Conservation (phyloP, 2,888 invertebrate genomes). For the Dynastes hyllus region DNA sequence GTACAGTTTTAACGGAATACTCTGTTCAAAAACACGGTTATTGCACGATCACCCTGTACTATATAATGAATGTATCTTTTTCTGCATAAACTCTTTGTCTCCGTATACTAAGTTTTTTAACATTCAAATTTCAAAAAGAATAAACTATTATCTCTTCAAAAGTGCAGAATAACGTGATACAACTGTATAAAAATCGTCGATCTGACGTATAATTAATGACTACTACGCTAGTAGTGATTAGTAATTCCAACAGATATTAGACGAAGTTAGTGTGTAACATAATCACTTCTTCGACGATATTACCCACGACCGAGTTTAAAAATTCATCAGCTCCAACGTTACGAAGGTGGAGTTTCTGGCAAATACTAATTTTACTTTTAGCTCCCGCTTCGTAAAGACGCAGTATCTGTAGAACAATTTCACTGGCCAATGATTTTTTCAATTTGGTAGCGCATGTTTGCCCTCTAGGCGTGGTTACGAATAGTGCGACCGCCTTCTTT, state of each 20-base stretch:
- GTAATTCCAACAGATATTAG: slow-evolving; percentile 25
- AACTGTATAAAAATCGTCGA: neutral
- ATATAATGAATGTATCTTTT: too few species aligned
- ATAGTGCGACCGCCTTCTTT: slow-evolving; percentile 62
- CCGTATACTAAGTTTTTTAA: too few species aligned
- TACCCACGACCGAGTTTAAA: slow-evolving; percentile 57
- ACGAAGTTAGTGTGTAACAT: slow-evolving; percentile 12
- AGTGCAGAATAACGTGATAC: neutral
- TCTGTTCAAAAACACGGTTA: too few species aligned
- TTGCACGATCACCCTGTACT: too few species aligned
- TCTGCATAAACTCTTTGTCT: too few species aligned
- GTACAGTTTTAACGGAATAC: too few species aligned
- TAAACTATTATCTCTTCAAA: neutral
- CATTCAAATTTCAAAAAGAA: too few species aligned
- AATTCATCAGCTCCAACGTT: slow-evolving; percentile 57
- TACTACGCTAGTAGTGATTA: neutral
- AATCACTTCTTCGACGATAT: slow-evolving; percentile 52
- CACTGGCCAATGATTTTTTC: slow-evolving; percentile 59
- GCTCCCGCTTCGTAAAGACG: neutral
- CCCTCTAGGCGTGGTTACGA: slow-evolving; percentile 62
- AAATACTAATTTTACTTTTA: slow-evolving; percentile 42
- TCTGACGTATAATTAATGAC: slow-evolving; percentile 8
- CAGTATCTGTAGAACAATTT: slow-evolving; percentile 14
- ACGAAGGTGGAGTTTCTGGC: slow-evolving; percentile 61
- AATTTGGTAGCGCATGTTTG: slow-evolving; percentile 62